Percentiles rank a stretch among this genome's conserved stretches.
Evolutionary conservation across 2,888 invertebrate genomes (phyloP).

Genomic region (Drosophila yooni): DNA sequence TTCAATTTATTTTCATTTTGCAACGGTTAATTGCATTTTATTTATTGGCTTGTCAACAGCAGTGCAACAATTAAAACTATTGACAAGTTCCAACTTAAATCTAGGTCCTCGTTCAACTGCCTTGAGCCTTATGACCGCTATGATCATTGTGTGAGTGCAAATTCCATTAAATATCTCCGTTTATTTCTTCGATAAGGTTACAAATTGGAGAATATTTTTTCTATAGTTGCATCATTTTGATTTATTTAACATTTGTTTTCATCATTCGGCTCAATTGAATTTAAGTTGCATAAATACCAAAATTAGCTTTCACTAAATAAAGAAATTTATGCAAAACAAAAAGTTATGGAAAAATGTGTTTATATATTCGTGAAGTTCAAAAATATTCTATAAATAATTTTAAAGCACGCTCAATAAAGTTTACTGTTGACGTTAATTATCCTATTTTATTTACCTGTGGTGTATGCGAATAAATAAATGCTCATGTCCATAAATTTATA

Average conservation of each 20-base stretch:
- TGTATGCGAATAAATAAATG: constrained; percentile 27
- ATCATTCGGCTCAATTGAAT: not conserved
- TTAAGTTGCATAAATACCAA: not conserved
- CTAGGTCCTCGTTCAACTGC: constrained; percentile 49
- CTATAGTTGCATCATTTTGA: not conserved
- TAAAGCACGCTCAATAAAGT: constrained; percentile 4
- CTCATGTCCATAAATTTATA: constrained; percentile 48
- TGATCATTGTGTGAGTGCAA: not conserved
- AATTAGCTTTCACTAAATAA: not conserved
- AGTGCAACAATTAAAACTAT: constrained; percentile 64
- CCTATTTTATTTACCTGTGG: constrained; percentile 50
- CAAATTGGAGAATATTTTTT: not conserved
- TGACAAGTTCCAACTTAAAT: constrained; percentile 28
- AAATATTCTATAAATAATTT: constrained; percentile 7
- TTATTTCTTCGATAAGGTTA: not conserved
- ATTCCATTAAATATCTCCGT: not conserved
- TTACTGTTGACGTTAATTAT: constrained; percentile 55
- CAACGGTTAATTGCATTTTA: constrained; percentile 76
- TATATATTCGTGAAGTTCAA: not conserved
- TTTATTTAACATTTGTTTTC: not conserved
- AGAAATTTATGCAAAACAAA: not conserved
- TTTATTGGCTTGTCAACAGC: constrained; percentile 78
- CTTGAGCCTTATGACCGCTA: not conserved
- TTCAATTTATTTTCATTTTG: constrained; percentile 76
- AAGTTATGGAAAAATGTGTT: not conserved